Conservation (phyloP, 1,140 invertebrate genomes). For the Drosophila chauvacae region DNA sequence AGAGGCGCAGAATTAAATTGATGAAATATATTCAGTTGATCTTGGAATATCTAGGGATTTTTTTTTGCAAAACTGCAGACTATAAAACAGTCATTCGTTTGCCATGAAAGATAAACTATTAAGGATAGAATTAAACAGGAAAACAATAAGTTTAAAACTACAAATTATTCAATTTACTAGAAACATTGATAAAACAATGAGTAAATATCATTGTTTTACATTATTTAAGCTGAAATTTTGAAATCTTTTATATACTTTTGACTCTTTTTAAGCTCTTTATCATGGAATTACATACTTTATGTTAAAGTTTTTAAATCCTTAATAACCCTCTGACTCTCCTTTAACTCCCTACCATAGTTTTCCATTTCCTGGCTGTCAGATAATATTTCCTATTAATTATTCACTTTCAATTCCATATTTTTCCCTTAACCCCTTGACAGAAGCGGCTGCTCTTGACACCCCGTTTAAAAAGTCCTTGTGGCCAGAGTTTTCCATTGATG, state of each 20-base stretch:
- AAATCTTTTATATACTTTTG: fast-evolving
- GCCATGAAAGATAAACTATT: neutral
- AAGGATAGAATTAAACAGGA: neutral
- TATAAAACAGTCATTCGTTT: neutral
- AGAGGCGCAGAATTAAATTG: constrained; percentile 16
- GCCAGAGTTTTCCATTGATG: constrained; percentile 2
- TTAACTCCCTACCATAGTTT: neutral
- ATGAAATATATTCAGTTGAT: constrained; percentile 22
- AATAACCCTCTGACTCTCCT: neutral
- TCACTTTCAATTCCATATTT: neutral
- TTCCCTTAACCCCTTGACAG: neutral
- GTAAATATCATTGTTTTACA: too few species aligned
- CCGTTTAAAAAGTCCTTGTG: constrained; percentile 2
- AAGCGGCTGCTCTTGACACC: constrained; percentile 1
- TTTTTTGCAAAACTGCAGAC: neutral
- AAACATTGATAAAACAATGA: too few species aligned
- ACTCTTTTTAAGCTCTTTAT: neutral
- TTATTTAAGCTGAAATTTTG: neutral
- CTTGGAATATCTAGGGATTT: constrained; percentile 6
- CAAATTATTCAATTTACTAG: neutral
- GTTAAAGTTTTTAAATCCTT: neutral
- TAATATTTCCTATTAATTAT: constrained; percentile 4
- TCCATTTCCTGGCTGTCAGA: neutral
- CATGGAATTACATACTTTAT: too few species aligned
- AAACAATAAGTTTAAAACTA: neutral